Base-by-base conservation (phyloP, 2,797 vertebrate species). In the Manis pentadactyla region DNA sequence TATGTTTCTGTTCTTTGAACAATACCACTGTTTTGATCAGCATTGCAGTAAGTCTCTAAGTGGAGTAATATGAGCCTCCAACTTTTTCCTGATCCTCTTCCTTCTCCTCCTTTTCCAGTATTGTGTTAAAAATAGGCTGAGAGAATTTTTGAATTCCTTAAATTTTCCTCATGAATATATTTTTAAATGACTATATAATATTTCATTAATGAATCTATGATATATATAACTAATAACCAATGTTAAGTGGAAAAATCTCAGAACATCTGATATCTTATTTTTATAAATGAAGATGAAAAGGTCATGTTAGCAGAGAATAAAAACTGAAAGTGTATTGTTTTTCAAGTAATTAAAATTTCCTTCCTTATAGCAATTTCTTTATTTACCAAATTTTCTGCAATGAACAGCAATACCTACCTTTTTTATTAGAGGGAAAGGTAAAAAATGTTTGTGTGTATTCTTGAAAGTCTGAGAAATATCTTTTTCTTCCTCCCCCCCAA, bases 381-480 rank as follows among this genome's bases (percentile, higher is more conserved):
- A 66, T 84, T 77, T 90, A 37, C 46, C 10, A 55, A 15, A 86
- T 53, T 94, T 85, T 86, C 55, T 69, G 69, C 17, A 46, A 19
- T 86, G 84, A 75, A 9, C 11, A 88, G 12, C 37, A 69, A 31
- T 46, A 59, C 23, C 23, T 42, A 55, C 21, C 17, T 84, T 84
- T 89, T 46, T 82, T 64, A 64, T 78, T 63, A 89, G 46, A 53
- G 31, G 39, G 14, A 92, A 63, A 55, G 27, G 81, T 69, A 53
- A 63, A 82, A 37, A 53, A 63, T 55, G 25, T 95, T 77, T 83
- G 69, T 82, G 61, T 83, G 83, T 88, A 14, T 88, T 81, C 49
- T 82, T n/a, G 73, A 71, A 66, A 91, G 15, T 55, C 66, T 87
- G 37, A 92, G 49, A 81, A 57, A 81, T 74, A 31, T 25, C 27